Evolutionary conservation across 2,888 invertebrate species (phyloP).

Genomic region (Melieria crassipennis): DNA sequence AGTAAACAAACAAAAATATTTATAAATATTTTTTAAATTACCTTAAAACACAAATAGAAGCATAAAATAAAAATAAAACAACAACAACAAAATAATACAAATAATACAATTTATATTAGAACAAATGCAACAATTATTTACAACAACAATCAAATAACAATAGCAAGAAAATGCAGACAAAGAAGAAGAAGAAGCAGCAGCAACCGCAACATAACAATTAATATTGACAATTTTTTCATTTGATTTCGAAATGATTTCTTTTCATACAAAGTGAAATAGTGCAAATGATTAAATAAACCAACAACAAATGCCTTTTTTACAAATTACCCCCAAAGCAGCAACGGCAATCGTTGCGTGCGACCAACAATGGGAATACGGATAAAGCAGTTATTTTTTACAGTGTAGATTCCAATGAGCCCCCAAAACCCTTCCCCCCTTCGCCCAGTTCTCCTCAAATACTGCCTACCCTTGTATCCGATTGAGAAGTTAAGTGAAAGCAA

Average conservation of each 20-base stretch:
- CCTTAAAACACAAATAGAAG: constrained; percentile 26
- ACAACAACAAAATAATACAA: constrained; percentile 36
- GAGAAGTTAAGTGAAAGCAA: constrained; percentile 20
- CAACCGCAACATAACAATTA: not conserved
- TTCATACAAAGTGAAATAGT: not conserved
- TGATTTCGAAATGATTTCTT: too few species aligned
- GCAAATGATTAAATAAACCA: constrained; percentile 3
- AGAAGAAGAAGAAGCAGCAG: not conserved
- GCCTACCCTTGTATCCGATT: constrained; percentile 19
- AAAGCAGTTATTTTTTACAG: too few species aligned
- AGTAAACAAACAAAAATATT: constrained; percentile 37
- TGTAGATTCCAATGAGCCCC: too few species aligned
- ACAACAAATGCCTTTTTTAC: not conserved
- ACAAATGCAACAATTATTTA: constrained; percentile 34
- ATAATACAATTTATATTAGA: constrained; percentile 29
- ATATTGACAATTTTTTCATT: too few species aligned
- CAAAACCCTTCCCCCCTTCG: not conserved
- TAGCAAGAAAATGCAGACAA: constrained; percentile 9
- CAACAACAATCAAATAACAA: constrained; percentile 38
- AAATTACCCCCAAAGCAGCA: too few species aligned
- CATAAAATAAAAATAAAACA: constrained; percentile 32
- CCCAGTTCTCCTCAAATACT: constrained; percentile 33
- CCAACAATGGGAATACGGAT: too few species aligned
- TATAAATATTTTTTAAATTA: constrained; percentile 33
- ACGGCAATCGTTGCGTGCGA: too few species aligned